Evolutionary conservation across 2,797 vertebrate genomes (phyloP), one percentile per base, ranked within the genome.

Genomic region (Lacerta agilis): DNA sequence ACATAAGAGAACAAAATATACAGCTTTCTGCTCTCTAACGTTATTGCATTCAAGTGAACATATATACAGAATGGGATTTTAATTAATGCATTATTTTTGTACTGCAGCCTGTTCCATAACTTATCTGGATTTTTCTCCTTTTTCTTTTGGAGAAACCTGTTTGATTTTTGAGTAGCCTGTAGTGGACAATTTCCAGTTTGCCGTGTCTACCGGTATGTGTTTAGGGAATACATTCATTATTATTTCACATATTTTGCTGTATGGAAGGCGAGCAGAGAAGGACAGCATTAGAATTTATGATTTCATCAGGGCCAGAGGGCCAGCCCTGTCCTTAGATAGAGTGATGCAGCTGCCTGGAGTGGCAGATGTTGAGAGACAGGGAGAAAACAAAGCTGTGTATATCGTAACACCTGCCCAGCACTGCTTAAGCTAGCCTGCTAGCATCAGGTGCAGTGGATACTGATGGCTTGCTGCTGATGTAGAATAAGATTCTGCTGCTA

Each of bases 41-140:
- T 33, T 89, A 87, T 61, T 88, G 72, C 43, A 9, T 8, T 76
- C 3, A 25, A 88, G 55, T 80, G 82, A 4, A 1, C 64, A 11
- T 33, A 23, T 75, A 36, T 36, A 20, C 2, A 82, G 69, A 86
- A 71, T 0, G 2, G 3, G 0, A 0, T 86, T 85, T 90, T 36
- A 90, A 87, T 66, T 84, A 76, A 88, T 41, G 18, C 1, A 17
- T 77, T 93, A 36, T 20, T 41, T 93, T 93, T 90, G 49, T 83
- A 4, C 36, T 78, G 55, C 58, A 92, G 29, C 82, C 58, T 87
- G 7, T 29, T 69, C 82, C 69, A 10, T 86, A 81, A 72, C 8
- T 11, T 84, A 67, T 0, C 58, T 36, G 67, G 0, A 82, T 9
- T 88, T 88, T 91, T 17, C 58, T 18, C 0, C 11, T 3, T 38